phyloP scores from a whole-genome alignment of 2,113 vertebrate genomes.

The Corythaeola cristata region DNA sequence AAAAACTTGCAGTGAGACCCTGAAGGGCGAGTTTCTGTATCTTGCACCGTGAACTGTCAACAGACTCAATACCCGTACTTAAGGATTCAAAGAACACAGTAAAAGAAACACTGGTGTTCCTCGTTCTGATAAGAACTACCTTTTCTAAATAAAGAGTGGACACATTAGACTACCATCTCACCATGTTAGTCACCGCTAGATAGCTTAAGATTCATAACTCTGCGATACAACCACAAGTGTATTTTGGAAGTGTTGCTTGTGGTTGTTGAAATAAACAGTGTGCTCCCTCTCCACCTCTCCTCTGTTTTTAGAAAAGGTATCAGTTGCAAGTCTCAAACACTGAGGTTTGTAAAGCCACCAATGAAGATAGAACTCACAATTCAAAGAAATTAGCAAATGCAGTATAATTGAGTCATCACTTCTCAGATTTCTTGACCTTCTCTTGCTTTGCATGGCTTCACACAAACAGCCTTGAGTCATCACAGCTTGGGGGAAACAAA shows the following conservation, averaged over 20 bases:
- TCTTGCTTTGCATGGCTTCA: background rate
- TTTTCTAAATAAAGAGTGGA: constrained; percentile 48
- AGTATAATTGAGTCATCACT: background rate
- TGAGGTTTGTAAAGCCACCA: background rate
- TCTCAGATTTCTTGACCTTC: background rate
- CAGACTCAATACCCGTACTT: background rate
- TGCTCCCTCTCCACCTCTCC: background rate
- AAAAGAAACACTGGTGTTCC: background rate
- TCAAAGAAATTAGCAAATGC: background rate
- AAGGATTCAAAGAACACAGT: background rate
- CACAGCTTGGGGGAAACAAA: background rate
- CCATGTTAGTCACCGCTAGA: constrained; percentile 11
- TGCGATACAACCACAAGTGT: background rate
- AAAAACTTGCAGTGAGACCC: background rate
- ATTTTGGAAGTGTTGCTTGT: constrained; percentile 47
- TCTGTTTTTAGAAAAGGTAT: constrained; percentile 43
- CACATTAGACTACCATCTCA: constrained; percentile 8
- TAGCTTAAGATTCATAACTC: constrained; percentile 48
- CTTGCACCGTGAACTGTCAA: background rate
- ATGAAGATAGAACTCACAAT: background rate
- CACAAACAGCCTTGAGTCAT: background rate
- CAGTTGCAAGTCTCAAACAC: background rate
- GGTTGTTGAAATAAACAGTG: constrained; percentile 25
- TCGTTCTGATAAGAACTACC: background rate
- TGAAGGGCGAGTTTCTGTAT: background rate